Base-by-base conservation (phyloP, 2,113 vertebrate species). In the Clarias gariepinus region DNA sequence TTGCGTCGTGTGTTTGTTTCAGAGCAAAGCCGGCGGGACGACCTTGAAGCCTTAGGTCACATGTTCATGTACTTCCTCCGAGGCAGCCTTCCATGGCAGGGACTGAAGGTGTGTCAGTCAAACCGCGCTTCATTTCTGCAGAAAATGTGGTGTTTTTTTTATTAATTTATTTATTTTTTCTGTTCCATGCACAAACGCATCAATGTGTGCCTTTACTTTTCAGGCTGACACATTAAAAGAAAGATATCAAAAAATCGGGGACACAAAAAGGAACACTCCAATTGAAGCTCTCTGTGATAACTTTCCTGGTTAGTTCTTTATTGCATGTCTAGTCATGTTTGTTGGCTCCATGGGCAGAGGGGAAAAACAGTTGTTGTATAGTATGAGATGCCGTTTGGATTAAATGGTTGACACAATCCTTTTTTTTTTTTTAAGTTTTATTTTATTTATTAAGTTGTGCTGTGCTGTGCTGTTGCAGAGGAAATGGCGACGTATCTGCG, bases 41-140 rank as follows among this genome's bases (percentile, higher is more conserved):
- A 99, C 95, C 95, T 99, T 91, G 98, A 99, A 95, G 98, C 98
- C 83, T 96, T 99, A 52, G 98, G 98, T 92, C 98, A 99, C 95
- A 99, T 99, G 98, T 99, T 99, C 93, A 99, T 99, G 98, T 99
- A 99, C 95, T 99, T 99, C 93, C 97, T 99, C 58, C 96, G 98
- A 92, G 98, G 98, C 91, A 99, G 98, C 93, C 95, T 99, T 88
- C 98, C 98, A 66, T 99, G 98, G 98, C 98, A 99, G 93, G 98
- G 98, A 89, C 92, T 99, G 71, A 99, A 99, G 97, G 98, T 99
- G 95, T 52, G 89, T 18, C 28, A 57, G 10, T 57, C 55, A 25
- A 83, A 66, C 69, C n/a, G 21, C 21, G 3, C 25, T 15, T 12
- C 28, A 63, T 55, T 60, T 53, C 60, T 1, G 28, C 23, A 47